These are phyloP conservation scores for Coptodon rendalli DNA, from an alignment of 2,113 vertebrate genomes.

Conservation along the genomic window DNA sequence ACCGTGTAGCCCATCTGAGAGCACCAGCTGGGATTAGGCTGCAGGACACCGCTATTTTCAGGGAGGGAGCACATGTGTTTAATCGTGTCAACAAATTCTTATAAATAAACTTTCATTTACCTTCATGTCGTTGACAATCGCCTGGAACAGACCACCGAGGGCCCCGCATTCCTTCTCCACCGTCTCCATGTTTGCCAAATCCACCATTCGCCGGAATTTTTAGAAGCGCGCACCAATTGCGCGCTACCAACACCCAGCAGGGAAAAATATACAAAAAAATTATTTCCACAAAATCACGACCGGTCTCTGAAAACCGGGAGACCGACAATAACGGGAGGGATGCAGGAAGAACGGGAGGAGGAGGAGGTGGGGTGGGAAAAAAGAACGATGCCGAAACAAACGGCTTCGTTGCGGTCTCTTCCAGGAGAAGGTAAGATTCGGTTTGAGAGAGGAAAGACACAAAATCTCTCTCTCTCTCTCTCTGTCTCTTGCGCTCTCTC, in stretches of 20 bases:
- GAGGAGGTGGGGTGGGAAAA: not conserved
- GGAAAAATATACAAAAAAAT: not conserved
- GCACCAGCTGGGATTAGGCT: not conserved
- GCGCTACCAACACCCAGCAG: conserved; percentile 52
- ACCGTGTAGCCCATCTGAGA: not conserved
- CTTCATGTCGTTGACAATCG: conserved; percentile 74
- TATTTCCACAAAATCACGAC: conserved; percentile 43
- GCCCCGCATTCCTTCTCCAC: conserved; percentile 71
- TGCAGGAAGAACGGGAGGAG: not conserved
- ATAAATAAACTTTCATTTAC: conserved; percentile 40
- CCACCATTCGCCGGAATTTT: conserved; percentile 64
- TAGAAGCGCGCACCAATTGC: conserved; percentile 50
- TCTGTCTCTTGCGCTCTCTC: not conserved
- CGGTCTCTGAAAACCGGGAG: not conserved
- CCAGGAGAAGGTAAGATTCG: conserved; percentile 13
- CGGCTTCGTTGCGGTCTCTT: conserved; percentile 24
- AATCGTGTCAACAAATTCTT: not conserved
- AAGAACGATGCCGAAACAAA: conserved; percentile 42
- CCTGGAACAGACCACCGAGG: conserved; percentile 67
- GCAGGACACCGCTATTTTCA: not conserved
- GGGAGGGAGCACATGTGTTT: not conserved
- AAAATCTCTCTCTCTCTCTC: not conserved
- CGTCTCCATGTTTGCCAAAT: conserved; percentile 69
- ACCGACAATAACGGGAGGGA: not conserved
- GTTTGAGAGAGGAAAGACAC: conserved; percentile 16